Evolutionary conservation across 2,888 invertebrate species (phyloP).

Genomic region (Escarpia spicata): DNA sequence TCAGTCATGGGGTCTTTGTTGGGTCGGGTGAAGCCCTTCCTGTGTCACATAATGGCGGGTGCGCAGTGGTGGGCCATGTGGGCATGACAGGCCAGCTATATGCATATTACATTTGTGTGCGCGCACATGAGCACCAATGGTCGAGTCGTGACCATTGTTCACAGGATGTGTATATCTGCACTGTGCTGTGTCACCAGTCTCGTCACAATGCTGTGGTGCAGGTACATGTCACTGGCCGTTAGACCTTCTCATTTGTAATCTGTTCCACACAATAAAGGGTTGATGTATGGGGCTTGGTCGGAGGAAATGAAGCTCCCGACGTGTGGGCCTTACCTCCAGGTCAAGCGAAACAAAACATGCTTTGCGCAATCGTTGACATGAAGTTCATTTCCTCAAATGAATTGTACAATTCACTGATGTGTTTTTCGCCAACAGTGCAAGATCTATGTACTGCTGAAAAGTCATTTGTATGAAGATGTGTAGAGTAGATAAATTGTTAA

Average conservation of each 20-base stretch:
- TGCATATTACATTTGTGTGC: slow-evolving; percentile 16
- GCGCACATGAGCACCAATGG: neutral
- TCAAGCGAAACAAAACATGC: neutral
- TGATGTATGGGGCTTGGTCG: neutral
- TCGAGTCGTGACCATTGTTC: neutral
- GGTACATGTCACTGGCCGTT: neutral
- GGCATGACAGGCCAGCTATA: neutral
- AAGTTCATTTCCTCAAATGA: neutral
- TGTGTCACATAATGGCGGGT: neutral
- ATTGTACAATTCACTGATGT: neutral
- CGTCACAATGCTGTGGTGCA: neutral
- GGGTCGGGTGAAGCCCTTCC: neutral
- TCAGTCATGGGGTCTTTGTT: neutral
- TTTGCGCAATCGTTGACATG: neutral
- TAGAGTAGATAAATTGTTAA: neutral
- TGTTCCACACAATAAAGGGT: neutral
- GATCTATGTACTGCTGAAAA: neutral
- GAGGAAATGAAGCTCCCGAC: slow-evolving; percentile 3
- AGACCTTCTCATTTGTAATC: neutral
- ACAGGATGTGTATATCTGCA: slow-evolving; percentile 16
- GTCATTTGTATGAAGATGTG: neutral
- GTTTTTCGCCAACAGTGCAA: neutral
- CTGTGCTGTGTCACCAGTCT: neutral
- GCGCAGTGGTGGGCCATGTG: neutral
- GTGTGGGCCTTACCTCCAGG: neutral